Conservation (phyloP, 2,113 vertebrate species). For the Chauna torquata region DNA sequence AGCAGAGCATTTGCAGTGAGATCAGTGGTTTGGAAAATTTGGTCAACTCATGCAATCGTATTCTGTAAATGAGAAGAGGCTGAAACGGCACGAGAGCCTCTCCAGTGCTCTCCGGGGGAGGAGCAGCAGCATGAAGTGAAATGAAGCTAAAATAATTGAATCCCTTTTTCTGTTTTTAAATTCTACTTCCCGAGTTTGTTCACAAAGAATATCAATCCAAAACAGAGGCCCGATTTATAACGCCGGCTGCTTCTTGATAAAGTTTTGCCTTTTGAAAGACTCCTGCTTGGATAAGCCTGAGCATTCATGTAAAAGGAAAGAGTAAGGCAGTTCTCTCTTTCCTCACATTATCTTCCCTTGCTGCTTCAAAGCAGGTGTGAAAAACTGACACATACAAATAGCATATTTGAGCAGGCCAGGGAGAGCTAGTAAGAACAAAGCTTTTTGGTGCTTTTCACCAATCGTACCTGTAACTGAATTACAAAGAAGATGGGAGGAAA, state of each 20-base stretch:
- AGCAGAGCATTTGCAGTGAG: not conserved
- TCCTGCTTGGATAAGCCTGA: not conserved
- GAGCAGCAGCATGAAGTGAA: not conserved
- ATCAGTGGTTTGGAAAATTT: constrained; percentile 34
- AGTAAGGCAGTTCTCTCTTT: not conserved
- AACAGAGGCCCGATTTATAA: not conserved
- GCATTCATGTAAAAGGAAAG: not conserved
- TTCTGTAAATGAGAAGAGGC: not conserved
- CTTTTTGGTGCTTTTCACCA: not conserved
- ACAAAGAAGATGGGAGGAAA: not conserved
- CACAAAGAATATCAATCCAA: not conserved
- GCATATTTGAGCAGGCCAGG: not conserved
- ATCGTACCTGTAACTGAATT: not conserved
- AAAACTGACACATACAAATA: not conserved
- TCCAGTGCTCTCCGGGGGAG: not conserved
- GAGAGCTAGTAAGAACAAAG: not conserved
- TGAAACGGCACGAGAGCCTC: not conserved
- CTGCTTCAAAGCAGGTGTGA: not conserved
- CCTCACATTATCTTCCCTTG: not conserved
- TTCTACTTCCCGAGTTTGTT: not conserved
- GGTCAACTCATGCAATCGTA: not conserved
- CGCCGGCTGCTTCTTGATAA: not conserved
- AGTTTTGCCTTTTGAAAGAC: not conserved
- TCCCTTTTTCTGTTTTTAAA: not conserved
- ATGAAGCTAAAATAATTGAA: constrained; percentile 32